phyloP scores from a whole-genome alignment of 2,113 vertebrate species.

The Cyprinodon variegatus region DNA sequence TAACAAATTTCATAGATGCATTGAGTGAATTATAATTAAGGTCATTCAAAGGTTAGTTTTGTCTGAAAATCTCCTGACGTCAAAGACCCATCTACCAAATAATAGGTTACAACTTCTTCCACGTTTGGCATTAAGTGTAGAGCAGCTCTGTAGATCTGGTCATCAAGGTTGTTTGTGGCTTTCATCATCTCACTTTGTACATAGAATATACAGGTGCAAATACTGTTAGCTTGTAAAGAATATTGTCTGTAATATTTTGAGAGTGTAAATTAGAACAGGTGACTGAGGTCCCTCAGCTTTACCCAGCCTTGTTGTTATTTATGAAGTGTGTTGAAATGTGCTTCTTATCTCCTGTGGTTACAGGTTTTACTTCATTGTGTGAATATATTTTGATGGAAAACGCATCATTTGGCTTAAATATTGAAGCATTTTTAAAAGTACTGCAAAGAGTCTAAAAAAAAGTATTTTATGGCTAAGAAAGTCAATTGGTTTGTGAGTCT shows the following conservation, averaged over 20 bases:
- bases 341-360: constrained; percentile 33
- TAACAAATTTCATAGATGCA: constrained; percentile 3
- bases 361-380: constrained; percentile 44
- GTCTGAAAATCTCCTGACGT: constrained; percentile 24
- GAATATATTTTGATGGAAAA: constrained; percentile 44
- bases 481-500: constrained; percentile 21
- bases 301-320: constrained; percentile 46
- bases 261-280: constrained; percentile 46
- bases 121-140: constrained; percentile 38
- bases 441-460: constrained; percentile 28
- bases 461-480: constrained; percentile 27
- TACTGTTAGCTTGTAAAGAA: constrained; percentile 59
- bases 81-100: constrained; percentile 20
- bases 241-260: constrained; percentile 61
- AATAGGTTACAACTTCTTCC: constrained; percentile 10
- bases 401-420: constrained; percentile 36
- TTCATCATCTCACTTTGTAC: constrained; percentile 59
- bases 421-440: constrained; percentile 44
- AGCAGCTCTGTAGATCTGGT: constrained; percentile 50
- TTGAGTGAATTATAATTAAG: constrained; percentile 6
- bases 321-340: constrained; percentile 36
- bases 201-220: constrained; percentile 49
- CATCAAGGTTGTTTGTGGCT: constrained; percentile 56
- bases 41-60: neutral
- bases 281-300: constrained; percentile 32